Evolutionary conservation across 2,113 vertebrate genomes (phyloP), one percentile per base, ranked within the genome.

Genomic region (Plestiodon gilberti): DNA sequence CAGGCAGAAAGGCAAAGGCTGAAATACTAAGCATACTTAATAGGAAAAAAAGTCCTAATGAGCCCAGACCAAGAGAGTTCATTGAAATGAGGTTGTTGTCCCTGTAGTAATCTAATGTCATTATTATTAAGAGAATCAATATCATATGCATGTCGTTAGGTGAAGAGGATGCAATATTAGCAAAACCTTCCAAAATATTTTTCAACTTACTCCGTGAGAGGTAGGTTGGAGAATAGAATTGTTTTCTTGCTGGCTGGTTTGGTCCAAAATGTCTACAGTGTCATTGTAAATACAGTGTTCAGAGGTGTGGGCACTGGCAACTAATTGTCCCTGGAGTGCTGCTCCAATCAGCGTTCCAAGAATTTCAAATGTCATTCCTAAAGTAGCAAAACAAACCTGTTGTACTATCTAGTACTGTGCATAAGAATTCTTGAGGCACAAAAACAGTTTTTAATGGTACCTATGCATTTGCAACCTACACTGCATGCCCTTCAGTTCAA

Each of bases 301-400:
- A 69, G 91, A 93, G 28, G 89, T 93, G 73, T 99, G 98, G 91
- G 98, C 98, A 0, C 97, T 97, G 6, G 98, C 98, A 82, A 99
- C 98, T 6, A 99, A 98, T 94, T 99, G 98, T 0, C 98, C 99
- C 22, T 99, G 98, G 84, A 98, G 94, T 1, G 98, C 95, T 30
- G 98, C 98, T 85, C 99, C 99, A 91, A 98, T 90, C 82, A 99
- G 94, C 0, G 98, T 99, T 52, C 99, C 99, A 33, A 97, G 94
- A 67, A 98, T 97, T 96, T 99, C 98, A 97, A 99, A 91, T 3
- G 98, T 98, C 97, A 99, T 99, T 80, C 99, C 99, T 99, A 94
- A 25, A 28, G n/a, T 18, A 48, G 40, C 20, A 33, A 48, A 35
- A 48, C 23, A 48, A 62, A 13, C 2, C 14, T 30, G 2, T 57